A percentile compares a stretch with the other conserved stretches of the same genome.
phyloP scores from a whole-genome alignment of 2,113 vertebrate genomes.

The Crotalus viridis region DNA sequence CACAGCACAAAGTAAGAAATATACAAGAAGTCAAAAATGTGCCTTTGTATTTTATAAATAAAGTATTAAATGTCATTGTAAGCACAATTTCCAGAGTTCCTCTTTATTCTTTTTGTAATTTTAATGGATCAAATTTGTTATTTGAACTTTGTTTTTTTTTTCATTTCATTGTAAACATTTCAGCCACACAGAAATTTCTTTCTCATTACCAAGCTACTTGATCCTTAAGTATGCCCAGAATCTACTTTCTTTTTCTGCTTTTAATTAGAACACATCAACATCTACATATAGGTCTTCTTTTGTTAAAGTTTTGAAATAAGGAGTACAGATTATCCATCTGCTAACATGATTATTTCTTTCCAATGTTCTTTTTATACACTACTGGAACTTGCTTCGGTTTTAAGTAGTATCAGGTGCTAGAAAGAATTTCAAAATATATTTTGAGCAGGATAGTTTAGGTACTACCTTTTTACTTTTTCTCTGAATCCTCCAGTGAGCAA shows the following conservation, averaged over 20 bases:
- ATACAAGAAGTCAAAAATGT: not conserved
- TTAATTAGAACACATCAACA: conserved; percentile 44
- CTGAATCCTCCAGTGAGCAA: not conserved
- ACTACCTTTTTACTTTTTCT: not conserved
- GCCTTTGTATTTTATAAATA: conserved; percentile 22
- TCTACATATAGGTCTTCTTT: conserved; percentile 23
- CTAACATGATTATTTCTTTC: conserved; percentile 13
- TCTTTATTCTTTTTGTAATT: conserved; percentile 27
- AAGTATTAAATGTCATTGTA: conserved; percentile 17
- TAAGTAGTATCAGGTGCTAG: conserved; percentile 20
- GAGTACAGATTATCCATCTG: conserved; percentile 7
- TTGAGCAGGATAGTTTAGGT: conserved; percentile 2
- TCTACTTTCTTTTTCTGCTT: conserved; percentile 34
- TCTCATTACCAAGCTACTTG: conserved; percentile 40
- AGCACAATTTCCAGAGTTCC: conserved; percentile 30
- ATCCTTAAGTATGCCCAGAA: conserved; percentile 45
- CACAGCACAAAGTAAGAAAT: not conserved
- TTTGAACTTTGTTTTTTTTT: conserved; percentile 39
- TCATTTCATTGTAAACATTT: conserved; percentile 46
- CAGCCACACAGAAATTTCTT: conserved; percentile 31
- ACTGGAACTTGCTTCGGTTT: conserved; percentile 1
- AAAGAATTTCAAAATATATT: conserved; percentile 17
- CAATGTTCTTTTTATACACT: conserved; percentile 21
- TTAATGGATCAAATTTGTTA: conserved; percentile 47
- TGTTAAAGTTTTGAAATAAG: not conserved